Conservation (phyloP, 2,888 invertebrate species). For the Alitta virens region DNA sequence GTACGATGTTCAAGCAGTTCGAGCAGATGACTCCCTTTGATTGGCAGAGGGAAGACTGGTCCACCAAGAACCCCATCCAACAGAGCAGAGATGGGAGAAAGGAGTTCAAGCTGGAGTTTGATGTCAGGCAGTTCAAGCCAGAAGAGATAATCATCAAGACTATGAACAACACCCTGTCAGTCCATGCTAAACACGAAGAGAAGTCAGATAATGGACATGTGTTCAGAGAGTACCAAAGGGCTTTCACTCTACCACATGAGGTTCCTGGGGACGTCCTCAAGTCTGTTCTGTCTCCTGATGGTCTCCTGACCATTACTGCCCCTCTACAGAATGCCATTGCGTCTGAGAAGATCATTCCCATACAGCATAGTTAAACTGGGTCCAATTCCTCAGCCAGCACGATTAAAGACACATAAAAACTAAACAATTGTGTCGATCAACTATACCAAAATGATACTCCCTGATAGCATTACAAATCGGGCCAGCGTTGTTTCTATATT, state of each 20-base stretch:
- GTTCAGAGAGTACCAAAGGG: conserved; percentile 96
- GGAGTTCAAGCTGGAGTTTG: conserved; percentile 85
- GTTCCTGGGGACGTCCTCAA: conserved; percentile 95
- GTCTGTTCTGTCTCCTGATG: conserved; percentile 93
- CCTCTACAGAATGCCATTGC: conserved; percentile 78
- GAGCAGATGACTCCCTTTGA: too few relatives aligned
- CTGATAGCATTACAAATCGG: too few relatives aligned
- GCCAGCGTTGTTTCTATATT: too few relatives aligned
- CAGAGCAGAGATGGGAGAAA: conserved; percentile 73
- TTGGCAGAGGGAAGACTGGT: conserved; percentile 8
- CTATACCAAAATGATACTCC: too few relatives aligned
- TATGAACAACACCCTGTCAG: conserved; percentile 88
- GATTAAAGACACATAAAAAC: too few relatives aligned
- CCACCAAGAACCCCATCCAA: conserved; percentile 41
- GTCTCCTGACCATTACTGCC: conserved; percentile 93
- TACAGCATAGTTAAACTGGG: too few relatives aligned
- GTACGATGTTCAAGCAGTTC: too few relatives aligned
- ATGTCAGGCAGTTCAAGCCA: conserved; percentile 90
- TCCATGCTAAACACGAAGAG: conserved; percentile 97
- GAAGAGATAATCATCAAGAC: conserved; percentile 99
- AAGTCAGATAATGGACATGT: conserved; percentile 94
- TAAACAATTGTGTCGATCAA: too few relatives aligned
- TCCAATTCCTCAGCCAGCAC: too few relatives aligned
- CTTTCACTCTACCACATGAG: conserved; percentile 93
- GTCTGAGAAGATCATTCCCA: too few relatives aligned